Evolutionary conservation across 92 coral and sea anemone species (phyloP).

Genomic region (Porites evermanni): DNA sequence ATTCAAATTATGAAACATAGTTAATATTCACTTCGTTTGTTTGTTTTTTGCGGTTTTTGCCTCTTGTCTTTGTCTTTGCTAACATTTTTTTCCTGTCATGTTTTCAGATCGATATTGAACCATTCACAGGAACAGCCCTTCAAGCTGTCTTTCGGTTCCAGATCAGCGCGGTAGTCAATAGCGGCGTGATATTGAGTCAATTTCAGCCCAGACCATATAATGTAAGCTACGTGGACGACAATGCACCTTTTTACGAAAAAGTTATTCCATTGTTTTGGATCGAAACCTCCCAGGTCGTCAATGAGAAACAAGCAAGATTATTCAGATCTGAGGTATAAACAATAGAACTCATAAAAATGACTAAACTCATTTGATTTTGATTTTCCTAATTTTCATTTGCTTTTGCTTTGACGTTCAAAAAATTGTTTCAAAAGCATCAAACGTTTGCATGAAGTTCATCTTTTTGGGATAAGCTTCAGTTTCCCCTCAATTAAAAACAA

Average conservation of each 20-base stretch:
- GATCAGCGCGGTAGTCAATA: slow-evolving; percentile 47
- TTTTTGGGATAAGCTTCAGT: no score
- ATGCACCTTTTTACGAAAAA: neutral
- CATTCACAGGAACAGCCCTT: slow-evolving; percentile 49
- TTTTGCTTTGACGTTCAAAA: no score
- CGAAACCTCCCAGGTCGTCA: slow-evolving; percentile 15
- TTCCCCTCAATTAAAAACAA: no score
- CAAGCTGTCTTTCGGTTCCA: slow-evolving; percentile 49
- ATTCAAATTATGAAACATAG: no score
- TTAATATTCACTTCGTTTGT: no score
- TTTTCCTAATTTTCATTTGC: no score
- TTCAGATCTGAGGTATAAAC: neutral
- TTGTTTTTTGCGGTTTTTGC: no score
- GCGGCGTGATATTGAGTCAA: slow-evolving; percentile 22
- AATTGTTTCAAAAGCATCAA: no score
- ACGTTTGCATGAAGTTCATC: no score
- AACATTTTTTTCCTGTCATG: neutral
- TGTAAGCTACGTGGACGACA: slow-evolving; percentile 20
- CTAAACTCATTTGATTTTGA: no score
- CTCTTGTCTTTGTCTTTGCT: neutral
- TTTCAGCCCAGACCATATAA: slow-evolving; percentile 28
- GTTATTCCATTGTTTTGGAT: slow-evolving; percentile 63
- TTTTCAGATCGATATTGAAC: slow-evolving; percentile 62
- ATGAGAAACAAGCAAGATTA: neutral
- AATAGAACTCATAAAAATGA: no score